Evolutionary conservation across 35 echinoderm and acorn worm genomes (phyloP).

Genomic region (Heliocidaris erythrogramma): DNA sequence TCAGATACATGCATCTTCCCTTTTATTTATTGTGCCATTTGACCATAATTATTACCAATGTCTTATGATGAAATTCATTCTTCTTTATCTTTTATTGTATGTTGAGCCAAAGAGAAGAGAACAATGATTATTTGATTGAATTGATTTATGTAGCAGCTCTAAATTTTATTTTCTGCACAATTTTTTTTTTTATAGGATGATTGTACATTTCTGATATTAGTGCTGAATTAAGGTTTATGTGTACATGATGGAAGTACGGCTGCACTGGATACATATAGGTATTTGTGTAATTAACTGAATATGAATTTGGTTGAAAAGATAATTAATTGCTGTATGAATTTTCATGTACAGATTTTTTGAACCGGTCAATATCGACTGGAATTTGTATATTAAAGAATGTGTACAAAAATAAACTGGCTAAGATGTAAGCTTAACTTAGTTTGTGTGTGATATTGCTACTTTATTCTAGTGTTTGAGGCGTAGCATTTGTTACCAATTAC

Average conservation of each 20-base stretch:
- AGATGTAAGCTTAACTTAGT: background rate
- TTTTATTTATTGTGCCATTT: background rate
- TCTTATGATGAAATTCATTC: background rate
- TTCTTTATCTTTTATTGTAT: background rate
- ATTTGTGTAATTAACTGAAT: background rate
- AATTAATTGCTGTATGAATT: no score
- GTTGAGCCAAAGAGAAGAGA: background rate
- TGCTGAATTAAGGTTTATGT: background rate
- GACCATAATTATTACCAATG: background rate
- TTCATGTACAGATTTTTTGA: background rate
- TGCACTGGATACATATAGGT: background rate
- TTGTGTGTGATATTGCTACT: background rate
- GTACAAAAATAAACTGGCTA: constrained; percentile 18
- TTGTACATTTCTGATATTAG: background rate
- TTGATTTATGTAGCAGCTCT: constrained; percentile 4
- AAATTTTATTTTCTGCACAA: constrained; percentile 6
- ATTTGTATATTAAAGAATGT: background rate
- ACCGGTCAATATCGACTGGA: background rate
- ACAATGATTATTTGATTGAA: background rate
- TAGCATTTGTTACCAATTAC: no score
- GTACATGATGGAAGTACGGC: background rate
- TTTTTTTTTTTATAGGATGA: background rate
- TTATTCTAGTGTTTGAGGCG: background rate
- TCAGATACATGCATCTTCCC: background rate
- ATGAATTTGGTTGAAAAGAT: background rate